A percentile compares a stretch with the other conserved stretches of the same genome.
Evolutionary conservation across 2,113 vertebrate species (phyloP).

Genomic region (Marmota monax): DNA sequence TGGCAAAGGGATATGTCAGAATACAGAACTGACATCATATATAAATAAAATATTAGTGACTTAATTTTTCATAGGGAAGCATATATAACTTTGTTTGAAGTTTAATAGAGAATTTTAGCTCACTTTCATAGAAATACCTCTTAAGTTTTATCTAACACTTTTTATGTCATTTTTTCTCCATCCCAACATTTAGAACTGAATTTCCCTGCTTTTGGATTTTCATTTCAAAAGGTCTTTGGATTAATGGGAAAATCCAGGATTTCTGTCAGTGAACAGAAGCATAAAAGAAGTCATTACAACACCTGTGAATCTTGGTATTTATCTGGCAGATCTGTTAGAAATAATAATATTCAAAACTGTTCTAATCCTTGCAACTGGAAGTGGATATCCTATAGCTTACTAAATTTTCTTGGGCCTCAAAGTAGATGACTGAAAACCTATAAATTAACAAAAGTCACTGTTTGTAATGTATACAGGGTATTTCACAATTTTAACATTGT

Average conservation of each 20-base stretch:
- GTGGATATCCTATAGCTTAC: background rate
- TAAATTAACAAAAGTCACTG: background rate
- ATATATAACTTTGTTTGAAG: background rate
- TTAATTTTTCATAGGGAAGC: background rate
- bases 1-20: background rate
- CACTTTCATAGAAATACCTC: background rate
- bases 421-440: conserved; percentile 41
- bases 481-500: conserved; percentile 5
- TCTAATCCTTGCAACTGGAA: conserved; percentile 22
- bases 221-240: background rate
- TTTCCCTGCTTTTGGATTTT: background rate
- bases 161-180: background rate
- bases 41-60: background rate
- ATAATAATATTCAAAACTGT: conserved; percentile 15
- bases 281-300: background rate
- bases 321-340: background rate
- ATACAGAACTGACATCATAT: background rate
- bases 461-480: conserved; percentile 53
- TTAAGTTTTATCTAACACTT: background rate
- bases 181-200: background rate
- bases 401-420: conserved; percentile 60
- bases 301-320: background rate
- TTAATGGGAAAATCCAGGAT: background rate
- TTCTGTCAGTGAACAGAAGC: background rate
- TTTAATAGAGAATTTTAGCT: background rate